phyloP scores from a whole-genome alignment of 2,113 vertebrate genomes.

The Ptyas mucosa region DNA sequence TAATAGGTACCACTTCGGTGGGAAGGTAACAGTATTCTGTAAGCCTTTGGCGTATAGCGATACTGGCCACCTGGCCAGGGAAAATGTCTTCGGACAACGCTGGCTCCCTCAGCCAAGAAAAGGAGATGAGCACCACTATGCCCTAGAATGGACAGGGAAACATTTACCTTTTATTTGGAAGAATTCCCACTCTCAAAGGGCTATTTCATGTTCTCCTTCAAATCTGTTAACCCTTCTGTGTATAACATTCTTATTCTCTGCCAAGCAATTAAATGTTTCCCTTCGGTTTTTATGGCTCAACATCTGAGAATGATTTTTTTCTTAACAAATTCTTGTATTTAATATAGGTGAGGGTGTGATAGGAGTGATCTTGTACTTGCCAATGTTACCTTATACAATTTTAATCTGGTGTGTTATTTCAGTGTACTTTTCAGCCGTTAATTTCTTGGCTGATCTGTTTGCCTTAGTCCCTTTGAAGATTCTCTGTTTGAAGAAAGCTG shows the following conservation, averaged over 20 bases:
- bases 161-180: neutral
- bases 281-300: neutral
- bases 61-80: neutral
- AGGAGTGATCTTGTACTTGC: neutral
- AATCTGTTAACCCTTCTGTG: neutral
- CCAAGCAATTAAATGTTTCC: neutral
- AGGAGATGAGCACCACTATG: neutral
- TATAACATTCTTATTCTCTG: neutral
- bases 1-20: neutral
- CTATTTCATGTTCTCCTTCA: neutral
- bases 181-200: neutral
- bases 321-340: neutral
- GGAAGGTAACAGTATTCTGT: neutral
- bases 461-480: neutral
- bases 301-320: neutral
- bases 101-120: neutral
- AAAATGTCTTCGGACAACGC: neutral
- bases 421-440: neutral
- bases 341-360: neutral
- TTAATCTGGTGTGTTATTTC: neutral
- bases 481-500: neutral
- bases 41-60: neutral
- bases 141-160: neutral
- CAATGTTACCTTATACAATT: neutral
- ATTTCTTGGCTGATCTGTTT: neutral